Base-by-base conservation (phyloP, 2,113 vertebrate species). In the Coreoperca whiteheadi region DNA sequence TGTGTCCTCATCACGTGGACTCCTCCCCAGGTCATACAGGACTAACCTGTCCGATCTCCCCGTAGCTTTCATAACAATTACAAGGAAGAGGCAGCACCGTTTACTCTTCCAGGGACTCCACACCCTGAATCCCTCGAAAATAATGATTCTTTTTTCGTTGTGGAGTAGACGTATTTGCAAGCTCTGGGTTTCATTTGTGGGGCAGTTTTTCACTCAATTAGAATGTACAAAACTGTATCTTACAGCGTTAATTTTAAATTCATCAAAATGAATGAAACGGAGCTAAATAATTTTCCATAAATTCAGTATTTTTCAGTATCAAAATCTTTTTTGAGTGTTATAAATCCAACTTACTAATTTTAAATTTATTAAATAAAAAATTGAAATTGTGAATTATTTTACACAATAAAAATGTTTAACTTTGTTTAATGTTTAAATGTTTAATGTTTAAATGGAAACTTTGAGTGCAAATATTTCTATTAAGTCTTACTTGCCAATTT, bases 1-100 rank as follows among this genome's bases (percentile, higher is more conserved):
- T 75, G 87, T 70, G 60, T 57, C 50, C 37, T 10, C 16, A 10
- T 92, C 83, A 92, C 77, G 66, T 87, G 84, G 39, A 15, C 34
- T 28, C 53, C 30, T 53, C 30, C 74, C 23, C 80, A 43, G 11
- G 70, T 81, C 4, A 15, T 2, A 74, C 87, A 63, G 78, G 85
- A 70, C 25, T 2, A 74, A 90, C 91, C 85, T 75, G 91, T 86
- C 60, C 34, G 46, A 37, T 9, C 23, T 2, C 15, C 12, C 7
- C 4, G 10, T 20, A 54, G 39, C 30, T 25, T 46, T 2, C n/a
- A 28, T 2, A 21, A n/a, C 21, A 23, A 8, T 4, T 8, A 59
- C 28, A 23, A 23, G 70, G n/a, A 56, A 3, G 15, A 20, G 6
- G n/a, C 25, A 12, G 21, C 21, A 11, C 43, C 43, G 2, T 39